phyloP scores from a whole-genome alignment of 1,140 invertebrate genomes.

The Asobara japonica region DNA sequence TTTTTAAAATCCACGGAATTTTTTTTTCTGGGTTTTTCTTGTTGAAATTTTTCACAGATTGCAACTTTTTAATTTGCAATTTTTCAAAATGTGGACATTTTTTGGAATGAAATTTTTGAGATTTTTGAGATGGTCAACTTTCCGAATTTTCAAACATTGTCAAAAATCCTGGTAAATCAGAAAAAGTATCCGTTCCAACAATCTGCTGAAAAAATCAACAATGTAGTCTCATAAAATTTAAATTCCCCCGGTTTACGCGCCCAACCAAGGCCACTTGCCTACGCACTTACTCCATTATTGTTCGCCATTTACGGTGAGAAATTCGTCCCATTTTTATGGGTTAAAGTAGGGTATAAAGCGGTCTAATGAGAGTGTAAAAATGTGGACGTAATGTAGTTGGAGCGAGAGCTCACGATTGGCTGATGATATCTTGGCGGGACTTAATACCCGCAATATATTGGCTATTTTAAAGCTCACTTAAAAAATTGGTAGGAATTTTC shows the following conservation, averaged over 20 bases:
- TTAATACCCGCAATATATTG: neutral
- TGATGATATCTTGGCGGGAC: neutral
- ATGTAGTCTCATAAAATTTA: neutral
- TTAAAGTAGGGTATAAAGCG: neutral
- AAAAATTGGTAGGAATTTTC: no score
- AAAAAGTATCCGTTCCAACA: no score
- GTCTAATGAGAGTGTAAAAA: neutral
- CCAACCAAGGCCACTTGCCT: neutral
- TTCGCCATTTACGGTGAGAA: neutral
- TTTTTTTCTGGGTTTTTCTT: no score
- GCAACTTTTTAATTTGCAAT: no score
- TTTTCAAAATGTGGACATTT: no score
- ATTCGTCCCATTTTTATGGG: neutral
- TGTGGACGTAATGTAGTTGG: neutral
- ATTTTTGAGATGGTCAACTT: no score
- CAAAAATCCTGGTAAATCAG: no score
- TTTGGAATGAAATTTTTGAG: no score
- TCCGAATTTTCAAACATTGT: no score
- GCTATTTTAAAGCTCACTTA: neutral
- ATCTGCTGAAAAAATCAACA: neutral
- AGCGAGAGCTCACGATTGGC: neutral
- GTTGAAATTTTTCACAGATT: no score
- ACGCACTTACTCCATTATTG: neutral
- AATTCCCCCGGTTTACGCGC: neutral
- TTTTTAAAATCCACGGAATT: no score